Base-by-base conservation (phyloP, 2,113 vertebrate species). In the Callocephalon fimbriatum region DNA sequence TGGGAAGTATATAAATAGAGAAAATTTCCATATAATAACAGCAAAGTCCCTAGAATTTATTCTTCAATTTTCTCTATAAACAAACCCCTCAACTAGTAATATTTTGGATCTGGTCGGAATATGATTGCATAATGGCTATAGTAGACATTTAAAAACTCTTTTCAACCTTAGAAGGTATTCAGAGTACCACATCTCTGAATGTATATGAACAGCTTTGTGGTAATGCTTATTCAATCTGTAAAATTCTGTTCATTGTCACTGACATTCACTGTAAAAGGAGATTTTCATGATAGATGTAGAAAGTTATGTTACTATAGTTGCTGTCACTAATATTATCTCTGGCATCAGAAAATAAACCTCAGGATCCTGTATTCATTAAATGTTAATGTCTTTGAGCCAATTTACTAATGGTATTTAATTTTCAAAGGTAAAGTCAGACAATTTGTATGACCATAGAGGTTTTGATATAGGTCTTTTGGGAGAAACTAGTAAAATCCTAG, bases 331-430 rank as follows among this genome's bases (percentile, higher is more conserved):
- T 61, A 42, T 84, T 94, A 74, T 85, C 58, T 95, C 35, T 63
- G 85, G n/a, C 38, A 67, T 82, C 95, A 91, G 89, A 93, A 97
- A 91, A 78, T 88, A 75, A 68, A 75, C 15, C 45, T 93, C 65
- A 80, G 15, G 86, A 75, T 83, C 25, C 70, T 90, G 50, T 92
- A 88, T 95, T 94, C 40, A 72, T 65, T 97, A 92, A 96, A 93
- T 81, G 61, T 90, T 87, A 29, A 32, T 3, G 15, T 82, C 0
- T 3, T 66, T 45, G 83, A 96, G 87, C 48, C 17, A 5, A 75
- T 73, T 95, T 85, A 88, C 87, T 94, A 79, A 22, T 65, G 22
- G 35, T 71, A 86, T 93, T 96, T 97, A 77, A 88, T 95, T 97
- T 95, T 94, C 51, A 83, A 93, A 95, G 37, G 54, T 91, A 93